Evolutionary conservation across 2,797 vertebrate genomes (phyloP).

Genomic region (Propithecus deckenii): DNA sequence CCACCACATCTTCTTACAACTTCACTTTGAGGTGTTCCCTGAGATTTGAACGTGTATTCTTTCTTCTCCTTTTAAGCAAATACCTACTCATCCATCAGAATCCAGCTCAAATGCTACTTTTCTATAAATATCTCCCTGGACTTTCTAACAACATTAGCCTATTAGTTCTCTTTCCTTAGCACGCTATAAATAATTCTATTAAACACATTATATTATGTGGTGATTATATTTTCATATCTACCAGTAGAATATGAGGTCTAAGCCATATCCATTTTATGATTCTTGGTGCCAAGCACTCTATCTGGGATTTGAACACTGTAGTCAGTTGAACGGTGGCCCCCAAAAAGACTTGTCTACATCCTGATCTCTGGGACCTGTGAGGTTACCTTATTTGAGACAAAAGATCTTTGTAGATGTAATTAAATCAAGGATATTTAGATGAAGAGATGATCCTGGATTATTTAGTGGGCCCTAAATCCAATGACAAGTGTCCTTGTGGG

Average conservation of each 20-base stretch:
- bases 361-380: not conserved
- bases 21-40: not conserved
- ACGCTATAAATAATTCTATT: not conserved
- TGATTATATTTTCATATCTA: not conserved
- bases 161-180: not conserved
- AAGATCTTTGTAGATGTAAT: not conserved
- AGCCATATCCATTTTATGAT: not conserved
- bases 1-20: not conserved
- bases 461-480: not conserved
- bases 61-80: not conserved
- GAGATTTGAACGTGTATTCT: not conserved
- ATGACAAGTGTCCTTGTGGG: not conserved
- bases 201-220: not conserved
- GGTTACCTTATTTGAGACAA: not conserved
- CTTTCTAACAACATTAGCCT: not conserved
- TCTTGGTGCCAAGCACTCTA: not conserved
- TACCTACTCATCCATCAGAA: not conserved
- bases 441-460: not conserved
- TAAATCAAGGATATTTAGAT: not conserved
- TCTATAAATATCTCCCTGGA: not conserved
- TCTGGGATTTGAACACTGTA: not conserved
- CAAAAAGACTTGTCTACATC: not conserved
- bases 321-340: not conserved
- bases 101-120: not conserved
- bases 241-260: not conserved